phyloP scores from a whole-genome alignment of 2,888 invertebrate species.

The Onchidella celtica region DNA sequence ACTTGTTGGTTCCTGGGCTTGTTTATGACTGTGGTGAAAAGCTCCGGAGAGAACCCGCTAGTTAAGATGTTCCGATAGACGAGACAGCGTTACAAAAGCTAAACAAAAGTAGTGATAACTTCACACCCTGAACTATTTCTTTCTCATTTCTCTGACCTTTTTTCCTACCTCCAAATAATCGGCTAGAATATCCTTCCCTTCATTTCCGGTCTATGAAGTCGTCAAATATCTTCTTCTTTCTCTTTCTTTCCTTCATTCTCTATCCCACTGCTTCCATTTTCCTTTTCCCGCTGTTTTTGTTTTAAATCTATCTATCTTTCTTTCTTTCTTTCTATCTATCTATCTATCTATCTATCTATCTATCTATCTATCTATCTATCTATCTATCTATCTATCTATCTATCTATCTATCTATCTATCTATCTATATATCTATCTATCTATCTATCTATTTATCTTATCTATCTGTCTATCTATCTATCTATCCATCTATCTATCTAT shows the following conservation, averaged over 20 bases:
- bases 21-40: constrained; percentile 9
- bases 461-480: too few species aligned
- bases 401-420: too few species aligned
- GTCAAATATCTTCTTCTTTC: not conserved
- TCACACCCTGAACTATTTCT: not conserved
- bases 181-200: not conserved
- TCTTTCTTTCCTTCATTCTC: not conserved
- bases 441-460: too few species aligned
- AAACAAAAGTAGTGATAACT: not conserved
- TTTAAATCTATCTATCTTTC: constrained; percentile 20
- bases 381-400: too few species aligned
- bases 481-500: too few species aligned
- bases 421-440: too few species aligned
- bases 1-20: not conserved
- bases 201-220: not conserved
- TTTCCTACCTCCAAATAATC: not conserved
- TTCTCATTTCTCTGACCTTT: not conserved
- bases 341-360: constrained; percentile 6
- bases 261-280: not conserved
- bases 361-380: too few species aligned
- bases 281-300: constrained; percentile 16
- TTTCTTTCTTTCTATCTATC: constrained; percentile 20
- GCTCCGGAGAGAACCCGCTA: not conserved
- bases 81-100: constrained; percentile 4
- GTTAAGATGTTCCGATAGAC: constrained; percentile 7